Base-by-base conservation (phyloP, 2,113 vertebrate genomes). In the Sylvia atricapilla region DNA sequence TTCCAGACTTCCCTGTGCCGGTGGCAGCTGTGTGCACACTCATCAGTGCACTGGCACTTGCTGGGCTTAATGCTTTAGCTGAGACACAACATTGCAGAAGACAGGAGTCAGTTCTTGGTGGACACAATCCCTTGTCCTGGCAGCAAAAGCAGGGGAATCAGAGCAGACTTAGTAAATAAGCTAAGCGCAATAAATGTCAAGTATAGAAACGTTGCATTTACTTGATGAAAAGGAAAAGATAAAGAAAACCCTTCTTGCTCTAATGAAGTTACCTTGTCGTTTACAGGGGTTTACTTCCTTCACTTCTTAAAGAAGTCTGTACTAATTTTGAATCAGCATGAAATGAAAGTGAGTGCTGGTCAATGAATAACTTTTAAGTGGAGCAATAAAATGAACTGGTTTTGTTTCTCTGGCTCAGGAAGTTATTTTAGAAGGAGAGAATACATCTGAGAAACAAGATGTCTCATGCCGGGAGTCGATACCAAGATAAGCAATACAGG, bases 371-470 rank as follows among this genome's bases (percentile, higher is more conserved):
- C 89, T 85, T 87, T 70, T 33, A 75, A 84, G 52, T 41, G 53
- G 76, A 93, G 46, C 72, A 90, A 33, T 97, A 88, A 94, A 92
- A 43, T 69, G 31, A 94, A 87, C 44, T 21, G 9, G 18, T 86
- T 90, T 90, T 79, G 11, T 88, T 78, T 93, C 50, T 93, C 49
- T 89, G 20, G 4, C 44, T 47, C 89, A 89, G 87, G 78, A 93
- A 91, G 82, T 62, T 75, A 16, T 68, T 95, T 90, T 49, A 56
- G 53, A 79, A 73, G 53, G 56, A 72, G 70, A 30, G 72, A 89
- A 53, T 47, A 94, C 73, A 55, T 68, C 80, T 63, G n/a, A 96
- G 84, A 89, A 92, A 78, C 68, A 90, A 78, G 67, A 97, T 97
- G 95, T 70, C 96, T 93, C 73, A 83, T 44, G 73, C 74, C 0